A percentile compares a stretch with the other conserved stretches of the same genome.
Evolutionary conservation across 2,797 vertebrate species (phyloP).

Genomic region (Lacerta agilis): DNA sequence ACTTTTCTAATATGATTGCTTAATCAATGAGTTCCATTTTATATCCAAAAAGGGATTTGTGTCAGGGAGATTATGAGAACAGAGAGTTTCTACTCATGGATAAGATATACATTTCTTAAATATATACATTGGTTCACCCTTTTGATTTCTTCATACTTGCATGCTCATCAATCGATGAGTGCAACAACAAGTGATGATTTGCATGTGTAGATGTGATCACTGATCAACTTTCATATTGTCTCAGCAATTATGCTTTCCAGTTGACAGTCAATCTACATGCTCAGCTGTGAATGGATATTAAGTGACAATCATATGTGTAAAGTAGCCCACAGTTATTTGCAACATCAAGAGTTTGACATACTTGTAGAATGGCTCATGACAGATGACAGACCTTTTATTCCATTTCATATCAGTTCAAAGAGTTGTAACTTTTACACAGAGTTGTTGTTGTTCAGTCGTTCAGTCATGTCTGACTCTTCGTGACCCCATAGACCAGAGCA

Average conservation of each 20-base stretch:
- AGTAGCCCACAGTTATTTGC: neutral
- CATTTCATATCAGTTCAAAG: too few species aligned
- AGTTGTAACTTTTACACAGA: too few species aligned
- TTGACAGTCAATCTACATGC: neutral
- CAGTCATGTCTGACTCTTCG: too few species aligned
- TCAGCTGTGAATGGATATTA: neutral
- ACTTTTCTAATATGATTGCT: neutral
- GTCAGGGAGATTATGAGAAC: neutral
- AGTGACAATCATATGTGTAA: neutral
- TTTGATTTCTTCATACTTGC: neutral
- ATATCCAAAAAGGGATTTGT: neutral
- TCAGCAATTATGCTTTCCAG: neutral
- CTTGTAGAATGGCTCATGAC: neutral
- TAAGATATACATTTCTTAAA: neutral
- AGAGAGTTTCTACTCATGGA: neutral
- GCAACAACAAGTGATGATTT: neutral
- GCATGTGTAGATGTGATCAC: too few species aligned
- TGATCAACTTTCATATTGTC: neutral
- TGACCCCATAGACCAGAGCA: too few species aligned
- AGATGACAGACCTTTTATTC: too few species aligned
- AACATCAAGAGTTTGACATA: neutral
- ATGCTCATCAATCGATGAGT: neutral
- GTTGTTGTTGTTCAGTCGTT: too few species aligned
- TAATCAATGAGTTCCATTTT: neutral
- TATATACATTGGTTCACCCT: neutral